Base-by-base conservation (phyloP, 1,140 invertebrate species). In the Ceratina calcarata region DNA sequence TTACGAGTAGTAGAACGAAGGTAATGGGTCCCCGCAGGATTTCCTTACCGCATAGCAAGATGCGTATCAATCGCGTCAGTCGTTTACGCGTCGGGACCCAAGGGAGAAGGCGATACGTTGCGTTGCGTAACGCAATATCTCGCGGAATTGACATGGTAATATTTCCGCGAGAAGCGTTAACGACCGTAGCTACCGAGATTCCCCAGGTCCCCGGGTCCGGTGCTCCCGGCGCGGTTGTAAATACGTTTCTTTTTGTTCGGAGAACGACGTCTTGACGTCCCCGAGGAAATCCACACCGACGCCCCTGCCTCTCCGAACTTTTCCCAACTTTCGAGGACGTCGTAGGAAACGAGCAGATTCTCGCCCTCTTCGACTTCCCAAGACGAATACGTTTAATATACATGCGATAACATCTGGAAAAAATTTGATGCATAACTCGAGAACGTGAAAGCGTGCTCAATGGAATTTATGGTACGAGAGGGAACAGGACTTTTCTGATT, bases 221-320 rank as follows among this genome's bases (percentile, higher is more conserved):
- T 10, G 37, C 51, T 85, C 80, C 77, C 84, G 37, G 7, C 61
- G 69, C 74, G 81, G 73, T 68, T 78, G 78, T 86, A 83, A 86
- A 86, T 80, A 83, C 86, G 80, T 85, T 85, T 85, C 76, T 85
- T 83, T 80, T 76, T 45, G 80, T 82, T 73, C 78, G 70, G 45
- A 15, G 53, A 70, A 73, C 64, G 82, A 69, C 64, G 66, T 81
- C 84, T 55, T 55, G n/a, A 27, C 32, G 74, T 87, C 86, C 85
- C 86, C 49, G 27, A 86, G 86, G 86, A 87, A 87, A 87, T 87
- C 85, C 85, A 83, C 74, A 64, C 73, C n/a, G 69, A 49, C 71
- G 65, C 37, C 37, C 10, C 12, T 15, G 67, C 22, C 45, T 65
- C 37, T 57, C 64, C n/a, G 55, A 61, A 76, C 73, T 84, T 83